phyloP scores from a whole-genome alignment of 2,888 invertebrate species.

The Epirrhoe alternata region DNA sequence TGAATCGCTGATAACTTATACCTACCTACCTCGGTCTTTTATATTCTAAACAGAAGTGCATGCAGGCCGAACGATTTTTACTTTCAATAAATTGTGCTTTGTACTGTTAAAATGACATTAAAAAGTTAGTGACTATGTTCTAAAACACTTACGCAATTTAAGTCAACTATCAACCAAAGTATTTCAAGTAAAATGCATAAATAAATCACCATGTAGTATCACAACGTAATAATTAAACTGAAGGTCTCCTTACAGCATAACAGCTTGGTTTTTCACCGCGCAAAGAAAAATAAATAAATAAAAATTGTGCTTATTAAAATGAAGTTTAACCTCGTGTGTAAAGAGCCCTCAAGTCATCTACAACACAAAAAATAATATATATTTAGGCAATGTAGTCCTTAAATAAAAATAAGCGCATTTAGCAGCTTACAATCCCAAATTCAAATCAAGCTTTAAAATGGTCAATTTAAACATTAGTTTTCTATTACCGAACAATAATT shows the following conservation, averaged over 20 bases:
- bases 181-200: constrained; percentile 43
- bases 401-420: neutral
- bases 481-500: neutral
- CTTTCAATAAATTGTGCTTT: neutral
- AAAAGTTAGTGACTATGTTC: neutral
- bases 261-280: constrained; percentile 7
- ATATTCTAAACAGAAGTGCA: neutral
- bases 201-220: constrained; percentile 46
- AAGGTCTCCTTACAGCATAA: constrained; percentile 28
- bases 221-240: constrained; percentile 46
- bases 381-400: constrained; percentile 2
- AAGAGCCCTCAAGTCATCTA: constrained; percentile 7
- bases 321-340: constrained; percentile 7
- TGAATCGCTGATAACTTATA: neutral
- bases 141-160: neutral
- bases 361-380: constrained; percentile 8
- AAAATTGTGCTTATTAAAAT: constrained; percentile 5
- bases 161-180: neutral
- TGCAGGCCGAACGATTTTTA: neutral
- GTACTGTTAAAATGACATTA: neutral
- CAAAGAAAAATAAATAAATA: constrained; percentile 5
- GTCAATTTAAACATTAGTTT: neutral
- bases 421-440: neutral
- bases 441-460: neutral
- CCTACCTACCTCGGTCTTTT: neutral